These are phyloP conservation scores for Rhineura floridana DNA, from an alignment of 2,113 vertebrate genomes.

Conservation along the genomic window DNA sequence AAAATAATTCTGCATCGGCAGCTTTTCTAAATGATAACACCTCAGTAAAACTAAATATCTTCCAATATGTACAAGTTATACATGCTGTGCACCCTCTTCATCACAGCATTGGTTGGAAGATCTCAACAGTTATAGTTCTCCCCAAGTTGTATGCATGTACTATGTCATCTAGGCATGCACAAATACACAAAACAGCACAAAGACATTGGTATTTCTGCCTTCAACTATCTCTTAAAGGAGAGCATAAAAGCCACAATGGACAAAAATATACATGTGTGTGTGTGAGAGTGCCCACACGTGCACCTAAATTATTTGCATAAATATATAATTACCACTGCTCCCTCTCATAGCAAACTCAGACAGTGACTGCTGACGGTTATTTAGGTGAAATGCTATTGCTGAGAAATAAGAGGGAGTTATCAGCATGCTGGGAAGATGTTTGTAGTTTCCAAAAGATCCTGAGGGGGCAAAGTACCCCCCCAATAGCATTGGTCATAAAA, in stretches of 20 bases:
- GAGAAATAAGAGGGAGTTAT: background rate
- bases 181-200: background rate
- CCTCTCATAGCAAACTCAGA: too few relatives aligned
- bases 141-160: background rate
- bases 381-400: background rate
- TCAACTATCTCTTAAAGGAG: background rate
- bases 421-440: background rate
- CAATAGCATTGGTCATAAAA: background rate
- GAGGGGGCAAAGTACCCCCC: too few relatives aligned
- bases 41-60: slow-evolving; percentile 18
- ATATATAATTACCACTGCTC: too few relatives aligned
- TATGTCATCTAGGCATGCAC: background rate
- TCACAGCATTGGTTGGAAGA: slow-evolving; percentile 46
- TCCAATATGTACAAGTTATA: slow-evolving; percentile 35
- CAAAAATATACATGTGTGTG: background rate
- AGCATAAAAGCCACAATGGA: background rate
- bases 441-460: background rate
- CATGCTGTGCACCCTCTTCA: slow-evolving; percentile 14
- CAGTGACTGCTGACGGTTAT: too few relatives aligned
- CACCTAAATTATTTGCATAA: too few relatives aligned
- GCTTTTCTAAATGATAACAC: slow-evolving; percentile 52
- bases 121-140: slow-evolving; percentile 17
- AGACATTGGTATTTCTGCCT: background rate
- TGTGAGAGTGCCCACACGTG: too few relatives aligned
- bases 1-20: slow-evolving; percentile 26